Evolutionary conservation across 2,113 vertebrate genomes (phyloP).

Genomic region (Terrapene triunguis): DNA sequence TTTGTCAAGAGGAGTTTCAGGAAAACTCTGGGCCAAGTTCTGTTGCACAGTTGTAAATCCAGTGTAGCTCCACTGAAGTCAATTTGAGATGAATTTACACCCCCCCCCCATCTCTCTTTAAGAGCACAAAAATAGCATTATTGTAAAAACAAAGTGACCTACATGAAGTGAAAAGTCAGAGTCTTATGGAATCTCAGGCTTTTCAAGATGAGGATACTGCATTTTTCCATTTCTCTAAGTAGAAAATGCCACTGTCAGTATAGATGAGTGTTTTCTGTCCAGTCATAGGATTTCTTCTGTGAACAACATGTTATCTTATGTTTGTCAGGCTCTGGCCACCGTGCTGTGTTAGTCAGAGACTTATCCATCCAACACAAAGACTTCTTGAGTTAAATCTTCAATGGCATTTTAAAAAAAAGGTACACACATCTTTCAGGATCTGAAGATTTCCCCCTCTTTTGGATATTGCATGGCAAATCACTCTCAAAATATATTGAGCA

Average conservation of each 20-base stretch:
- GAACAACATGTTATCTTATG: background rate
- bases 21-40: background rate
- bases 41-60: background rate
- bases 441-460: background rate
- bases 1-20: background rate
- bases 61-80: background rate
- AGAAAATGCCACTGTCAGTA: background rate
- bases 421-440: background rate
- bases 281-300: background rate
- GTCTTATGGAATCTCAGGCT: background rate
- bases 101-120: background rate
- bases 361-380: background rate
- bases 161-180: background rate
- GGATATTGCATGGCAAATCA: background rate
- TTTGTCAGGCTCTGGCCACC: background rate
- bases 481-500: background rate
- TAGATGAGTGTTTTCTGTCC: background rate
- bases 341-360: background rate
- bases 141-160: background rate
- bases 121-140: background rate
- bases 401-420: background rate
- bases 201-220: background rate
- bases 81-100: background rate
- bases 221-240: background rate
- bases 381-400: background rate